Evolutionary conservation across 2,113 vertebrate species (phyloP), one percentile per base, ranked within the genome.

Genomic region (Sinocyclocheilus maitianheensis): DNA sequence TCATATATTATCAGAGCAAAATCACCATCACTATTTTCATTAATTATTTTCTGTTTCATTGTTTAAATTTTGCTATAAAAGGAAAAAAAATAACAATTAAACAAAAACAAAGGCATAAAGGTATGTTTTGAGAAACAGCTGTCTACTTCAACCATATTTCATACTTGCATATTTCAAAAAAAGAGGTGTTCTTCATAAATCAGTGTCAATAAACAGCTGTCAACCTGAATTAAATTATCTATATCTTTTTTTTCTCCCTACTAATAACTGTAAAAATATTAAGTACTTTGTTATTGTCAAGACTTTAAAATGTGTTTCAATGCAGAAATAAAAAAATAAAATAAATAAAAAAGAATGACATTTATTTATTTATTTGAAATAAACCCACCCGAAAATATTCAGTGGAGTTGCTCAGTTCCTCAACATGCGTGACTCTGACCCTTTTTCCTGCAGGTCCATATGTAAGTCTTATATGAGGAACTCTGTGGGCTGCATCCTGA

Each of bases 381-480:
- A 34, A 67, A 34, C 14, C 5, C 14, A 1, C 30, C 7, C 16
- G 10, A 69, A 67, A 67, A 71, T 69, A 69, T 18, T 37, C 7
- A 11, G 16, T 1, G 58, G 67, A 37, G 30, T 37, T 71, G 3
- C 34, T 71, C 67, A 20, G 16, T 18, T 40, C 9, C 34, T 30
- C 30, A 30, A 3, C 13, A 30, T 3, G 3, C 8, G 43, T 85
- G 55, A 13, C 24, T 76, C 1, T 13, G 14, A 58, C 11, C 4
- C 3, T 62, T 63, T 63, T 51, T 48, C 5, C 75, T 9, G 20
- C 82, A 90, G 90, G 79, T 90, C 90, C 37, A 90, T 90, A 69
- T 77, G 88, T 20, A 89, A 88, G 30, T 90, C 90, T 18, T 90
- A 90, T 85, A 88, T 89, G 88, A 84, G 90, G 71, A 90, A 89